Percentiles rank a stretch among this genome's conserved stretches.
Evolutionary conservation across 2,888 invertebrate genomes (phyloP).

Genomic region (Drosophila greeni): DNA sequence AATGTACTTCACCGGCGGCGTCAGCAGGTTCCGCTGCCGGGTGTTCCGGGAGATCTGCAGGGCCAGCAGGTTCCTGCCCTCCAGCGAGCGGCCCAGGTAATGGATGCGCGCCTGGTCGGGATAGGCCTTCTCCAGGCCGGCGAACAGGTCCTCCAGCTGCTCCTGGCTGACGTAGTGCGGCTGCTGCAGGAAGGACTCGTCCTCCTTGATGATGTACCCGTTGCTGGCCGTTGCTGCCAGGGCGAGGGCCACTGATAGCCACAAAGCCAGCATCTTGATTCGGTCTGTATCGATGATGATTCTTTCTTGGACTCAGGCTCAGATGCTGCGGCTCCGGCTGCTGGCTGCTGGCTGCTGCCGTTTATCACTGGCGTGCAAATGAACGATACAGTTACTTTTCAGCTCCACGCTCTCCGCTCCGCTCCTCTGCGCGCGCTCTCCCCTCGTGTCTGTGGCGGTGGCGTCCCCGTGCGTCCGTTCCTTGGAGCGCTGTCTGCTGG

Average conservation of each 20-base stretch:
- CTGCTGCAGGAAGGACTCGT: constrained; percentile 81
- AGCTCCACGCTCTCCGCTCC: constrained; percentile 14
- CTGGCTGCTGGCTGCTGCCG: background rate
- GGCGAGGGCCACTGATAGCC: constrained; percentile 23
- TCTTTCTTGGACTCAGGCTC: too few relatives aligned
- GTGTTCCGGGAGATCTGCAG: constrained; percentile 87
- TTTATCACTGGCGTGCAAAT: constrained; percentile 70
- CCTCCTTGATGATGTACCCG: constrained; percentile 73
- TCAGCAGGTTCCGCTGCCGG: constrained; percentile 80
- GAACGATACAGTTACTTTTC: constrained; percentile 32
- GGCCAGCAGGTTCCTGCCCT: constrained; percentile 87
- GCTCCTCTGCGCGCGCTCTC: constrained; percentile 14
- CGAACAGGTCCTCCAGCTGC: constrained; percentile 84
- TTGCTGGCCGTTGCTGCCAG: constrained; percentile 22
- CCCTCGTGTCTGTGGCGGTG: constrained; percentile 16
- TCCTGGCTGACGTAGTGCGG: constrained; percentile 86
- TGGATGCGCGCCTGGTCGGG: constrained; percentile 85
- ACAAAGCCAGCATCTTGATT: constrained; percentile 20
- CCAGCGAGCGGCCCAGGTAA: constrained; percentile 90
- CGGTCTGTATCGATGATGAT: constrained; percentile 19
- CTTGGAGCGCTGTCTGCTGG: constrained; percentile 15
- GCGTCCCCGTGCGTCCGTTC: constrained; percentile 25
- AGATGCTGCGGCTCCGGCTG: background rate
- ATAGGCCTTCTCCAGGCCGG: constrained; percentile 82
- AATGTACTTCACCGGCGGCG: constrained; percentile 95